Conservation (phyloP, 2,797 vertebrate species). For the Nannoperca obscura region DNA sequence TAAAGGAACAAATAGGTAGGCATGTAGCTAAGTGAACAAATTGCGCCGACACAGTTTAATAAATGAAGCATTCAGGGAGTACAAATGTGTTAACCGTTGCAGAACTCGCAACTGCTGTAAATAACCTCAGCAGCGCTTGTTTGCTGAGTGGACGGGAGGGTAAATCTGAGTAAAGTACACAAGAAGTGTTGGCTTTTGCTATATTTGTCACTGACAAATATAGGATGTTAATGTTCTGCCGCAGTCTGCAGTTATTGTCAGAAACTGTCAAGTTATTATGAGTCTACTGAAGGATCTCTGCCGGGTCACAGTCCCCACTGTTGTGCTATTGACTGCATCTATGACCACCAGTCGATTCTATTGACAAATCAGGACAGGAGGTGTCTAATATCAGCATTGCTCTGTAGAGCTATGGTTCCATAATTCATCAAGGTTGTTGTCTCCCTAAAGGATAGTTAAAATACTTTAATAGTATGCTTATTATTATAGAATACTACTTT, state of each 20-base stretch:
- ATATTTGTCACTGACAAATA: constrained; percentile 54
- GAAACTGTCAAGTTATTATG: constrained; percentile 49
- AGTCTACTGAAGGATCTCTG: constrained; percentile 41
- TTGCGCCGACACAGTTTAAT: constrained; percentile 72
- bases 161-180: constrained; percentile 51
- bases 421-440: constrained; percentile 56
- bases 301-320: constrained; percentile 37
- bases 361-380: constrained; percentile 54
- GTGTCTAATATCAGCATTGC: constrained; percentile 46
- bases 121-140: constrained; percentile 65
- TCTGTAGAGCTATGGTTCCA: constrained; percentile 41
- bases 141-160: constrained; percentile 66
- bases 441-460: constrained; percentile 17
- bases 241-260: constrained; percentile 23
- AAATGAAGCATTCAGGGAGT: constrained; percentile 81
- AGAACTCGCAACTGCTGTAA: constrained; percentile 66
- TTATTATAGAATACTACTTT: too few relatives aligned
- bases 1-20: constrained; percentile 81
- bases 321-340: constrained; percentile 56
- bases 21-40: constrained; percentile 79
- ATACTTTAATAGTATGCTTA: neutral
- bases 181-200: constrained; percentile 40
- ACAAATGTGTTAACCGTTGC: constrained; percentile 78
- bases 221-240: constrained; percentile 20
- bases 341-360: constrained; percentile 65